Evolutionary conservation across 92 coral and sea anemone species (phyloP).

Genomic region (Phenganax stokvisi): DNA sequence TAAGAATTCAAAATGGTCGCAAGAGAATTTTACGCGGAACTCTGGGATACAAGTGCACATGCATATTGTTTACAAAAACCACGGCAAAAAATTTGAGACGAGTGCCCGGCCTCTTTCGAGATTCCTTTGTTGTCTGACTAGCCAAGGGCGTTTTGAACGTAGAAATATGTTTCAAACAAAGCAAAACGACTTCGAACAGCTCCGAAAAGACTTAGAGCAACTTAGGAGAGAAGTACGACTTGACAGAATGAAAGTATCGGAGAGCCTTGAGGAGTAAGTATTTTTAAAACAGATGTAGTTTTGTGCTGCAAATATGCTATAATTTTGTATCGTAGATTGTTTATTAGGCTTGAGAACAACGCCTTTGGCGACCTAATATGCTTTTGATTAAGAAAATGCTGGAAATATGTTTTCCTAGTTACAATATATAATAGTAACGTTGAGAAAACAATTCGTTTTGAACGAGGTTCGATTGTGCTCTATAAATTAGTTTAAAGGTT

Average conservation of each 20-base stretch:
- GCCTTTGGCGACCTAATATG: no score
- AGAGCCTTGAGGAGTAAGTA: slow-evolving; percentile 41
- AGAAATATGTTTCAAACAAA: slow-evolving; percentile 31
- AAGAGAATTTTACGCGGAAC: not conserved
- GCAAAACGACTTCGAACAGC: slow-evolving; percentile 28
- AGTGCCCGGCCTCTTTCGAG: slow-evolving; percentile 8
- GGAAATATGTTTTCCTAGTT: no score
- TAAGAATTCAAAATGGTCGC: not conserved
- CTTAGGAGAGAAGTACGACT: slow-evolving; percentile 28
- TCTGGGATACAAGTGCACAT: not conserved
- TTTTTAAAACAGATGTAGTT: slow-evolving; percentile 4
- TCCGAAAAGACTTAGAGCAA: slow-evolving; percentile 30
- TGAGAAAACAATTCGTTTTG: no score
- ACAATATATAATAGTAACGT: no score
- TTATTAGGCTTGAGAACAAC: no score
- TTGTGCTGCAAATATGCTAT: not conserved
- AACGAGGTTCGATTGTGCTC: no score
- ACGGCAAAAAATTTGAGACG: not conserved
- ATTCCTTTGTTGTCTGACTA: slow-evolving; percentile 15
- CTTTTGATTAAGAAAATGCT: no score
- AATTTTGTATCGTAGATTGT: not conserved
- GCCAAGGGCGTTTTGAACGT: no score
- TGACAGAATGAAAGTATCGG: slow-evolving; percentile 32
- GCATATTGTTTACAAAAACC: not conserved
- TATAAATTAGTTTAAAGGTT: no score